phyloP scores from a whole-genome alignment of 2,888 invertebrate species.

The Melieria omissa region DNA sequence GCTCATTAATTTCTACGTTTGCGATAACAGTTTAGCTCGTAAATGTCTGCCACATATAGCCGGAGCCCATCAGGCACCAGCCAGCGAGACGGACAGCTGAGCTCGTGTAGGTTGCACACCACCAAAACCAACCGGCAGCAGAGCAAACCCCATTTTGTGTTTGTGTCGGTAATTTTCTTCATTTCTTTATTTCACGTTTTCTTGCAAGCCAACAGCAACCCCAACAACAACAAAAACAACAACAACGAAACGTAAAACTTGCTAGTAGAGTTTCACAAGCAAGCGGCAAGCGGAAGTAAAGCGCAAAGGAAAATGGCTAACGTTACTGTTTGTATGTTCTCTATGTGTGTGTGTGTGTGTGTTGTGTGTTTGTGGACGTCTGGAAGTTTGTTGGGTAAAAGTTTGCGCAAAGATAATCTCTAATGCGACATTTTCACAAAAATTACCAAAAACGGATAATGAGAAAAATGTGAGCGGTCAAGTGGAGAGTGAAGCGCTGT shows the following conservation, averaged over 20 bases:
- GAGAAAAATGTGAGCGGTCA: constrained; percentile 27
- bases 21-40: constrained; percentile 44
- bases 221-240: background rate
- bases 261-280: background rate
- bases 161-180: constrained; percentile 22
- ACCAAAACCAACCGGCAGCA: no score
- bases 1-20: constrained; percentile 46
- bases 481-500: background rate
- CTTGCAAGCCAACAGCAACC: no score
- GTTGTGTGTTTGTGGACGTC: constrained; percentile 34
- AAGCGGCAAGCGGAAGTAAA: constrained; percentile 26
- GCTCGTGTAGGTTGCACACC: no score
- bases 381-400: constrained; percentile 44
- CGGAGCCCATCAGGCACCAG: background rate
- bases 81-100: no score
- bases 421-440: constrained; percentile 61
- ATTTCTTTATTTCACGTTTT: constrained; percentile 23
- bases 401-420: constrained; percentile 61
- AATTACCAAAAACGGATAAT: constrained; percentile 51
- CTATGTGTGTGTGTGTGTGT: background rate
- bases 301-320: constrained; percentile 13
- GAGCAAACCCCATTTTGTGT: no score
- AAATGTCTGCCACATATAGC: constrained; percentile 33
- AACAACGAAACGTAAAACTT: constrained; percentile 1
- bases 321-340: background rate